Evolutionary conservation across 2,888 invertebrate species (phyloP).

Genomic region (Sturmia bella): DNA sequence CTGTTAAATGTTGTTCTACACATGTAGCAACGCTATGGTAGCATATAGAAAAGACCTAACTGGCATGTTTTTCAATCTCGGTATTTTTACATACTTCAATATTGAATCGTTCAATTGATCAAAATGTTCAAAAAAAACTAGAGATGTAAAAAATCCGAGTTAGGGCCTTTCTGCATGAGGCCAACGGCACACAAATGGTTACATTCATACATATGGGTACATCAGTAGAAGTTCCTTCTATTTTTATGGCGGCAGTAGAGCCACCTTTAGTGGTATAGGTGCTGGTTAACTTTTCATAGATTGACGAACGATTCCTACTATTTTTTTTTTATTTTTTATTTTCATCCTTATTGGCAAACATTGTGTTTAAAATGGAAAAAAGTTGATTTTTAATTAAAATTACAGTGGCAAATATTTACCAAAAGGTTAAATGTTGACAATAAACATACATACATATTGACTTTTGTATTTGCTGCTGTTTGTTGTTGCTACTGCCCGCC

Average conservation of each 20-base stretch:
- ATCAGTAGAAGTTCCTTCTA: not conserved
- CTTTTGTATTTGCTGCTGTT: slow-evolving; percentile 6
- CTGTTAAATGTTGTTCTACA: no score
- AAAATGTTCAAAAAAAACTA: no score
- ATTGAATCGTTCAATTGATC: no score
- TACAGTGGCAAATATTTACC: slow-evolving; percentile 69
- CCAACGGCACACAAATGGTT: not conserved
- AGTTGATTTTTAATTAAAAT: slow-evolving; percentile 69
- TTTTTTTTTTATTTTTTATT: slow-evolving; percentile 1
- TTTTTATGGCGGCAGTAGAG: not conserved
- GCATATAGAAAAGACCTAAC: no score
- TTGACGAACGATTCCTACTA: slow-evolving; percentile 21
- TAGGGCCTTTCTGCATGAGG: no score
- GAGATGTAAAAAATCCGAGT: no score
- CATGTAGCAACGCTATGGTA: no score
- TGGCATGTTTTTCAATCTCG: no score
- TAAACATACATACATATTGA: slow-evolving; percentile 1
- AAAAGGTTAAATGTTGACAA: slow-evolving; percentile 66
- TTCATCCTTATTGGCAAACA: slow-evolving; percentile 31
- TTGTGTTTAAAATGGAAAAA: slow-evolving; percentile 55
- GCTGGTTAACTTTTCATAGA: slow-evolving; percentile 44
- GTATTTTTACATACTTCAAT: no score
- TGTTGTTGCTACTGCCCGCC: not conserved
- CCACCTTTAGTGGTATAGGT: not conserved
- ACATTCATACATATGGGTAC: no score